These are phyloP conservation scores for Spodoptera littoralis DNA, from an alignment of 2,888 invertebrate genomes.

Conservation along the genomic window DNA sequence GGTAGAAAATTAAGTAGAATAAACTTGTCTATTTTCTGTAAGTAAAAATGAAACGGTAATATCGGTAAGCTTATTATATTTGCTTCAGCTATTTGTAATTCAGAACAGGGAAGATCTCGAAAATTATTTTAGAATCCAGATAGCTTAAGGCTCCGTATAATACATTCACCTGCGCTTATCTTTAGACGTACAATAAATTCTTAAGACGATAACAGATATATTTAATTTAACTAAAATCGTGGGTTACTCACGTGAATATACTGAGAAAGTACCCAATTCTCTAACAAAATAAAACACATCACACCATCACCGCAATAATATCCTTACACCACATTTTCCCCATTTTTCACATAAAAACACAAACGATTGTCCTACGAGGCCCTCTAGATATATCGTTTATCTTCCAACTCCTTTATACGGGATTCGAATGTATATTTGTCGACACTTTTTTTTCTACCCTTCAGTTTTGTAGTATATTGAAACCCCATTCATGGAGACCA, in stretches of 20 bases:
- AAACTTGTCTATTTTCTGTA: no score
- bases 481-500: slow-evolving; percentile 26
- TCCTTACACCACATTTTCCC: slow-evolving; percentile 3
- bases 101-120: slow-evolving; percentile 13
- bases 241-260: no score
- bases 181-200: no score
- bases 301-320: slow-evolving; percentile 3
- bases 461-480: slow-evolving; percentile 28
- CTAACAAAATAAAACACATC: neutral
- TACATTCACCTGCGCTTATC: no score
- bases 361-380: slow-evolving; percentile 21
- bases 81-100: slow-evolving; percentile 19
- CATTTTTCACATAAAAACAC: slow-evolving; percentile 24
- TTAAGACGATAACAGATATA: no score
- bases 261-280: no score
- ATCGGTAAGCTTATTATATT: no score
- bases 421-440: slow-evolving; percentile 32
- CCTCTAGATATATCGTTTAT: slow-evolving; percentile 34
- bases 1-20: no score
- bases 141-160: neutral
- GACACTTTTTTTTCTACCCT: slow-evolving; percentile 11
- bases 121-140: slow-evolving; percentile 19
- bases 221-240: no score
- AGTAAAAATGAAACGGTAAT: no score
- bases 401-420: slow-evolving; percentile 24